A percentile compares a stretch with the other conserved stretches of the same genome.
Conservation (phyloP, 2,797 vertebrate species). For the Clamator glandarius region DNA sequence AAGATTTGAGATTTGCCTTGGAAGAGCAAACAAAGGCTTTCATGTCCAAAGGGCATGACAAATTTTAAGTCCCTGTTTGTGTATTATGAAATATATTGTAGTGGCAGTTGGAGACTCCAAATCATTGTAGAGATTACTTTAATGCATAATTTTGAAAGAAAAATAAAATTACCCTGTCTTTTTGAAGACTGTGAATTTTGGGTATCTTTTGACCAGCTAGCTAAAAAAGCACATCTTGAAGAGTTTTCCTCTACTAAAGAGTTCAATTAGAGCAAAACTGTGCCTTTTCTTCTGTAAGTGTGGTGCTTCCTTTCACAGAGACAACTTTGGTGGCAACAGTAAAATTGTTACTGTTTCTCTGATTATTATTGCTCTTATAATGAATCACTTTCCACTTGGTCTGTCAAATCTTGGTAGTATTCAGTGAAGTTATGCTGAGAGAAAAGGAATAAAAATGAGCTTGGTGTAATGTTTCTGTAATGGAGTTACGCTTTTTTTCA, state of each 20-base stretch:
- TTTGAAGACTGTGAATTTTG: not conserved
- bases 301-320: not conserved
- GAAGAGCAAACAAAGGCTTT: not conserved
- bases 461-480: not conserved
- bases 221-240: not conserved
- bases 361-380: conserved; percentile 6
- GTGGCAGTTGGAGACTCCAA: not conserved
- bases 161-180: not conserved
- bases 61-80: not conserved
- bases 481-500: not conserved
- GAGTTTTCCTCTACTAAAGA: not conserved
- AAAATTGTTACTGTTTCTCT: not conserved
- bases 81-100: not conserved
- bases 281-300: not conserved
- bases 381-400: not conserved
- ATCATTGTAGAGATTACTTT: not conserved
- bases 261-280: not conserved
- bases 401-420: conserved; percentile 10
- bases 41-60: not conserved
- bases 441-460: not conserved
- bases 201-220: not conserved
- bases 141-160: not conserved
- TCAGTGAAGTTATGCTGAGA: not conserved
- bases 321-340: not conserved
- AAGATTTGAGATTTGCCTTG: not conserved